Conservation (phyloP, 2,113 vertebrate genomes). For the Mungos mungo region DNA sequence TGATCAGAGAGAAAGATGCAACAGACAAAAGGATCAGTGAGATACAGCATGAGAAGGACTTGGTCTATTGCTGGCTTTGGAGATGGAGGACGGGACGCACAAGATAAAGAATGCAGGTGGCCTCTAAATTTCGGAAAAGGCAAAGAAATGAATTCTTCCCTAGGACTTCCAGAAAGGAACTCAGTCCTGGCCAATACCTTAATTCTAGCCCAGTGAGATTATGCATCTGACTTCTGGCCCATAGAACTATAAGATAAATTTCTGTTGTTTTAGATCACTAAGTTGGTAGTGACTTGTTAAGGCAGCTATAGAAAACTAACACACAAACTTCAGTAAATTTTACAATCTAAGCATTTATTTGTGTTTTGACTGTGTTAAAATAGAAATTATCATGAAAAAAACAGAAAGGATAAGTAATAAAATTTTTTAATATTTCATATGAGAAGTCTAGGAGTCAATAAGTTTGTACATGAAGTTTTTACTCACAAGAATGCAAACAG, state of each 20-base stretch:
- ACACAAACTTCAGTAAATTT: neutral
- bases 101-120: neutral
- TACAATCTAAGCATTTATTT: neutral
- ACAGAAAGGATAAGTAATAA: neutral
- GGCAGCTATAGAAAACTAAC: neutral
- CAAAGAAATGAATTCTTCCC: neutral
- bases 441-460: neutral
- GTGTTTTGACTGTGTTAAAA: neutral
- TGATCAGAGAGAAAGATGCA: neutral
- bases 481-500: neutral
- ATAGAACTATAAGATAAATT: neutral
- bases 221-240: neutral
- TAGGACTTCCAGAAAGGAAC: neutral
- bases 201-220: neutral
- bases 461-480: neutral
- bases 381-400: conserved; percentile 4
- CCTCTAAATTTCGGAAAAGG: neutral
- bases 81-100: neutral
- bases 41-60: neutral
- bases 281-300: neutral
- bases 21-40: neutral
- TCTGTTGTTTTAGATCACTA: neutral
- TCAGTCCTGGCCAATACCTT: neutral
- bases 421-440: neutral
- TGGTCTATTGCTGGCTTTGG: neutral